phyloP scores from a whole-genome alignment of 2,797 vertebrate genomes.

The Anas capensis region DNA sequence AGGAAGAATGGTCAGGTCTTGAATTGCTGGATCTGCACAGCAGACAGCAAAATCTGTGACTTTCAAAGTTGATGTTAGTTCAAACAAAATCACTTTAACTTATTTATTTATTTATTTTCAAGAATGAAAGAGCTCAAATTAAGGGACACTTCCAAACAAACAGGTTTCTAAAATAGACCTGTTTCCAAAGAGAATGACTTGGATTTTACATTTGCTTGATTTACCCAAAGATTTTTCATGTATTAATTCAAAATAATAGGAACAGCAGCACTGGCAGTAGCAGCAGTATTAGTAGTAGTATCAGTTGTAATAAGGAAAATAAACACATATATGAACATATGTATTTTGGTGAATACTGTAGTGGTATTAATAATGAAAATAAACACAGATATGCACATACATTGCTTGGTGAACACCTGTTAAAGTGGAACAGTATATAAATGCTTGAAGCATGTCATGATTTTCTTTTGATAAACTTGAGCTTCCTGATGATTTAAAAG shows the following conservation, averaged over 20 bases:
- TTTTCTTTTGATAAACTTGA: slow-evolving; percentile 13
- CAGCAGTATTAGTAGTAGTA: neutral
- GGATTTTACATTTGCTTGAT: neutral
- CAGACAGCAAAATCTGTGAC: neutral
- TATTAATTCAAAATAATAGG: neutral
- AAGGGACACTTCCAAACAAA: neutral
- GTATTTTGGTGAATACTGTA: neutral
- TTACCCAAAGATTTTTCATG: neutral
- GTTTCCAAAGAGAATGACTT: neutral
- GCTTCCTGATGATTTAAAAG: neutral
- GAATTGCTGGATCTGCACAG: neutral
- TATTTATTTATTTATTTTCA: neutral
- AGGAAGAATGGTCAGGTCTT: neutral
- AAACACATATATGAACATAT: neutral
- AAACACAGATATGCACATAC: neutral
- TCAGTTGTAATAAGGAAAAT: neutral
- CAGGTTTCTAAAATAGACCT: too few species aligned
- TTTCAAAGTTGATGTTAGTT: neutral
- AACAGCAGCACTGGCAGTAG: neutral
- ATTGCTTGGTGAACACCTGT: neutral
- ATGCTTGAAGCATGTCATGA: neutral
- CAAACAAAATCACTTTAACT: neutral
- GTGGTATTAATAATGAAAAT: neutral
- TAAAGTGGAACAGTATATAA: neutral
- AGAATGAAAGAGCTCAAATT: neutral